phyloP scores from a whole-genome alignment of 2,113 vertebrate genomes.

The Tympanuchus pallidicinctus region DNA sequence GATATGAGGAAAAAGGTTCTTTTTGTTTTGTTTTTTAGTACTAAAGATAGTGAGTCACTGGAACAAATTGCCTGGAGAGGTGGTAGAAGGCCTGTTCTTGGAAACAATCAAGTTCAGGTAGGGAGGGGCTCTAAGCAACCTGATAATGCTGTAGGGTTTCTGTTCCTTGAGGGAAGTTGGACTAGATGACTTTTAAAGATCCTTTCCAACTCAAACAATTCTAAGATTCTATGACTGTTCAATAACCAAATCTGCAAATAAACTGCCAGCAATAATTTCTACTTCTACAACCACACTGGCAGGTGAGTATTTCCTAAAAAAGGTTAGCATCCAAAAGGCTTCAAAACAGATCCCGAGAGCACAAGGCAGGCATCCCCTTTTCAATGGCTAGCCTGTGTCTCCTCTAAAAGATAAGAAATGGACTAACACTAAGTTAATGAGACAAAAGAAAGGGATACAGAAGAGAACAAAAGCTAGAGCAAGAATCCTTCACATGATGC shows the following conservation, averaged over 20 bases:
- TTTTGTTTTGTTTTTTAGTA: no score
- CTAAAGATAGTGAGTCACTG: no score
- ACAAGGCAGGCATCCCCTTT: neutral
- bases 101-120: no score
- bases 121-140: no score
- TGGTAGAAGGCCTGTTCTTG: no score
- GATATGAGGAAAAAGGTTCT: no score
- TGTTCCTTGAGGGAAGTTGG: no score
- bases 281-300: neutral
- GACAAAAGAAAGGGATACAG: neutral
- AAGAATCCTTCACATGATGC: rapidly evolving
- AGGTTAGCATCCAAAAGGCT: neutral
- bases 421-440: neutral
- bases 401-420: neutral
- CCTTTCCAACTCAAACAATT: no score
- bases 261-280: neutral
- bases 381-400: neutral
- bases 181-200: no score
- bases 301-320: neutral
- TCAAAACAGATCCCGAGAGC: neutral
- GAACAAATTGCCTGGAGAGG: no score
- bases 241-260: neutral
- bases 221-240: no score
- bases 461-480: neutral
- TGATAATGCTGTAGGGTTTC: no score